Evolutionary conservation across 2,888 invertebrate species (phyloP), one percentile per base, ranked within the genome.

Genomic region (Bombylius discolor): DNA sequence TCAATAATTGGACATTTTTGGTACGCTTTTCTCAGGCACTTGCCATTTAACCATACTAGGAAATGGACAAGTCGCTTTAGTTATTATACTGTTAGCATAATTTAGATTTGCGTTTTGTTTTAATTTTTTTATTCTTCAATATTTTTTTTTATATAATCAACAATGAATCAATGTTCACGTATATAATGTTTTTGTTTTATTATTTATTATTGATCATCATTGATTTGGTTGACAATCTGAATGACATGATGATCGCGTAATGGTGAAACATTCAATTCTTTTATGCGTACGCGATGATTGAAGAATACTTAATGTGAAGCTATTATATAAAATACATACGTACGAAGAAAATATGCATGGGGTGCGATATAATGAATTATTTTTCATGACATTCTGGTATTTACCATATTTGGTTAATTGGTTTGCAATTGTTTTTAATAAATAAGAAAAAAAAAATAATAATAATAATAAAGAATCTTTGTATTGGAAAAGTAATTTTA

Each of bases 171-270:
- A 8, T 14, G 54, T 49, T 54, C 49, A 48, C 48, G 49, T 49
- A 49, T 45, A 34, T 34, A 49, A 45, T 49, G 33, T 49, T 47
- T 54, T 54, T 54, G 47, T 23, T 23, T 2, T 23, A 23, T 23
- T 23, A 23, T 49, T 32, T 51, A n/a, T 51, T 47, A 8, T 47
- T 53, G 50, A 55, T 55, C 50, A 42, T 42, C 39, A 42, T 11
- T 42, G 39, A 42, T 50, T 47, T 55, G 31, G 55, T 50, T 55
- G 39, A 51, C 55, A 55, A 51, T 23, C 23, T 55, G 55, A 55
- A 55, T 55, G 55, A 55, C 55, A 55, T 45, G 55, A 55, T 55
- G 55, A 55, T 55, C 46, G 46, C 55, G 55, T 55, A 55, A 55
- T 55, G 55, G 50, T 55, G 34, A 39, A 55, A 51, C 50, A 55